Evolutionary conservation across 2,888 invertebrate species (phyloP), one percentile per base, ranked within the genome.

Genomic region (Troides oblongomaculatus): DNA sequence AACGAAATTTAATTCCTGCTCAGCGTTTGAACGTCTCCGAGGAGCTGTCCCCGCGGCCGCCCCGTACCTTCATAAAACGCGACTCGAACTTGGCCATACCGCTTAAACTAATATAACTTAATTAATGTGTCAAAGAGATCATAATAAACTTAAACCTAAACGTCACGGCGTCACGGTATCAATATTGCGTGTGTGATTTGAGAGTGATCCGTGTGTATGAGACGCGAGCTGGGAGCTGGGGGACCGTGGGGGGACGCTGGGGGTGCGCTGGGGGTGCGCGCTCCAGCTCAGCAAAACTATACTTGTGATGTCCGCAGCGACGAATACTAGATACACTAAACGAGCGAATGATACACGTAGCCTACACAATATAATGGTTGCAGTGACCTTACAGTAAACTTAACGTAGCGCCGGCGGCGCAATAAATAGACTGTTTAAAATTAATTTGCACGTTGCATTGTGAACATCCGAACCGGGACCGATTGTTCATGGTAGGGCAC

Each of bases 141-240:
- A 92, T 92, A 90, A 90, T 88, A 87, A 85, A 88, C 91, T 92
- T 92, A 92, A 78, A 89, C 84, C 81, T 87, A 88, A 86, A 86
- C 86, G 89, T 89, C 89, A 88, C 87, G 84, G 82, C 86, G 89
- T 89, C 89, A 88, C 87, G 84, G 82, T 83, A 76, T 75, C 84
- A 86, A 75, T 84, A 86, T 84, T 83, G 85, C 84, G 73, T 76
- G 74, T 74, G 71, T 65, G 65, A 36, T 68, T 68, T 70, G 64
- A 60, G 63, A 63, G 46, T 10, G 36, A 53, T 17, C 53, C 57
- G 46, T n/a, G n/a, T 58, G 66, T 70, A 64, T 14, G 53, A 64
- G 69, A 59, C 67, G 70, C 71, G 39, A 62, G n/a, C 66, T 69
- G 25, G 23, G 60, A 57, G n/a, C 66, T 70, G 25, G 23, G 58